Conservation (phyloP, 2,113 vertebrate genomes). For the Aleadryas rufinucha region DNA sequence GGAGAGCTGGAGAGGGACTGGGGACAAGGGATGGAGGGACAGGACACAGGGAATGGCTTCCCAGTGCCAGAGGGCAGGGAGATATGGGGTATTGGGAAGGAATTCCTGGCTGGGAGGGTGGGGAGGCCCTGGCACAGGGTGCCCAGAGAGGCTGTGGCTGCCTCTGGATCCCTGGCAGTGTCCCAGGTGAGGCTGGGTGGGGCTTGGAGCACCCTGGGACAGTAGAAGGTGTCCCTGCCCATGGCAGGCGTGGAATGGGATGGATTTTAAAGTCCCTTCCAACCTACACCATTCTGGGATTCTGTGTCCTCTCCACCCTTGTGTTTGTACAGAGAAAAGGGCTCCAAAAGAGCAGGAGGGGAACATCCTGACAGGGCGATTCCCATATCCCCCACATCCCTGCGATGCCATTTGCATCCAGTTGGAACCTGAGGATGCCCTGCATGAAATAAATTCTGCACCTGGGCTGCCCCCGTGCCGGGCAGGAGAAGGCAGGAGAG, state of each 20-base stretch:
- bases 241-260: accelerated
- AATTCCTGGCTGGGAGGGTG: background rate
- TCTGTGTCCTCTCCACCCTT: background rate
- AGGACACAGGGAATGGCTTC: background rate
- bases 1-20: background rate
- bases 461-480: accelerated
- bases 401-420: background rate
- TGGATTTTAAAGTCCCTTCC: background rate
- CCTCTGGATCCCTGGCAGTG: background rate
- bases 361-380: background rate
- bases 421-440: accelerated
- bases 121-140: accelerated
- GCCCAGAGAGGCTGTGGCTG: background rate
- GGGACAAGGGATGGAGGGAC: background rate
- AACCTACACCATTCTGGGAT: background rate
- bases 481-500: background rate
- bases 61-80: background rate
- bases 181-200: accelerated
- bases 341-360: background rate
- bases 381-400: accelerated
- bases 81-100: background rate
- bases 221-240: accelerated
- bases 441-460: accelerated
- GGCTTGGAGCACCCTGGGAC: background rate
- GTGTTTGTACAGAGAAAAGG: background rate